Percentiles rank a stretch among this genome's conserved stretches.
Conservation (phyloP, 2,888 invertebrate genomes). For the Caenorhabditis wallacei region DNA sequence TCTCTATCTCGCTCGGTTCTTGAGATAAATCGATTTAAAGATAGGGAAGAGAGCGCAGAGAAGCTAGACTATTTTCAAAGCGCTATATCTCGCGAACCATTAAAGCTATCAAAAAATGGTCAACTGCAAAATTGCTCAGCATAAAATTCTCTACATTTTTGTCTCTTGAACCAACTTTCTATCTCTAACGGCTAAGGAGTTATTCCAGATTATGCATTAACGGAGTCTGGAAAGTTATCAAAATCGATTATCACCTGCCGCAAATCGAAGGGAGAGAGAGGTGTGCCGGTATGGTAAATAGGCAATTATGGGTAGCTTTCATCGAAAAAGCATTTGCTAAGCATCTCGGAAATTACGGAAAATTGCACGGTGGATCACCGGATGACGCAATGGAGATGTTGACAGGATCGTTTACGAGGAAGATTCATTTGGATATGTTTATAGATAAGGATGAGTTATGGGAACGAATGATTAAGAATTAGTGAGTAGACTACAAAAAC, state of each 20-base stretch:
- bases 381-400: not conserved
- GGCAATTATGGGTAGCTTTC: not conserved
- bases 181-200: not conserved
- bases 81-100: too few relatives aligned
- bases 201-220: not conserved
- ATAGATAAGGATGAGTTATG: not conserved
- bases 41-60: too few relatives aligned
- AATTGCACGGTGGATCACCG: not conserved
- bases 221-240: constrained; percentile 12
- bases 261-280: not conserved
- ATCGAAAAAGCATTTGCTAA: constrained; percentile 15
- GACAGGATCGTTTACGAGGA: not conserved
- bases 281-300: not conserved
- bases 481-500: too few relatives aligned
- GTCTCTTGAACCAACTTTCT: too few relatives aligned
- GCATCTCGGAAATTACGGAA: not conserved
- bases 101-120: too few relatives aligned
- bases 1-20: too few relatives aligned
- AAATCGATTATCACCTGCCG: constrained; percentile 1
- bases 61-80: too few relatives aligned
- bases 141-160: too few relatives aligned
- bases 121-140: too few relatives aligned
- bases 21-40: too few relatives aligned
- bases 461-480: not conserved
- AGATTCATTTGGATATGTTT: not conserved